Evolutionary conservation across 2,888 invertebrate species (phyloP).

Genomic region (Melipona beecheii): DNA sequence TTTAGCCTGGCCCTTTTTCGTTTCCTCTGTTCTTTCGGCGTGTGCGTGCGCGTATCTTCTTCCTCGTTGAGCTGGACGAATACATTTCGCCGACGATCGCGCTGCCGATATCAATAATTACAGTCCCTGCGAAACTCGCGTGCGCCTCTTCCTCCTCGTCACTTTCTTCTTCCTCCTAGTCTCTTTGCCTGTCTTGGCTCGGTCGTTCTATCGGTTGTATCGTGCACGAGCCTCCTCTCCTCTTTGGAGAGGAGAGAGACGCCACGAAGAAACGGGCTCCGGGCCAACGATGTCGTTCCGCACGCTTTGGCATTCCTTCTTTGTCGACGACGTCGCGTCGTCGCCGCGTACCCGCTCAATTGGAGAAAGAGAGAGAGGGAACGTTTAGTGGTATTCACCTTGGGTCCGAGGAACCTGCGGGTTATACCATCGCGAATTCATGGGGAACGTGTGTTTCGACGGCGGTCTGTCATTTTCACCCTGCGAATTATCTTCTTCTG

Average conservation of each 20-base stretch:
- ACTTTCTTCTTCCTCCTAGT: neutral
- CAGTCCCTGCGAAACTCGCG: constrained; percentile 61
- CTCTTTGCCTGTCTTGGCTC: neutral
- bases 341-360: constrained; percentile 17
- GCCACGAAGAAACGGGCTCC: neutral
- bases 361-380: constrained; percentile 11
- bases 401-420: neutral
- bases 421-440: constrained; percentile 15
- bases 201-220: neutral
- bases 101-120: constrained; percentile 73
- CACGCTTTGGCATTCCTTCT: constrained; percentile 20
- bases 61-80: constrained; percentile 45
- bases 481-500: neutral
- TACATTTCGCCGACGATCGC: constrained; percentile 62
- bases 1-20: constrained; percentile 19
- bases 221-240: too few relatives aligned
- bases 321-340: constrained; percentile 10
- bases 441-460: neutral
- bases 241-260: too few relatives aligned
- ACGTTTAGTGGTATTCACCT: constrained; percentile 7
- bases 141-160: constrained; percentile 49
- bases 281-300: constrained; percentile 24
- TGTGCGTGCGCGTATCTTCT: neutral
- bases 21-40: constrained; percentile 14
- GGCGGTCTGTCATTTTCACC: neutral